Conservation (phyloP, 1,140 invertebrate genomes). For the Dryas iulia region DNA sequence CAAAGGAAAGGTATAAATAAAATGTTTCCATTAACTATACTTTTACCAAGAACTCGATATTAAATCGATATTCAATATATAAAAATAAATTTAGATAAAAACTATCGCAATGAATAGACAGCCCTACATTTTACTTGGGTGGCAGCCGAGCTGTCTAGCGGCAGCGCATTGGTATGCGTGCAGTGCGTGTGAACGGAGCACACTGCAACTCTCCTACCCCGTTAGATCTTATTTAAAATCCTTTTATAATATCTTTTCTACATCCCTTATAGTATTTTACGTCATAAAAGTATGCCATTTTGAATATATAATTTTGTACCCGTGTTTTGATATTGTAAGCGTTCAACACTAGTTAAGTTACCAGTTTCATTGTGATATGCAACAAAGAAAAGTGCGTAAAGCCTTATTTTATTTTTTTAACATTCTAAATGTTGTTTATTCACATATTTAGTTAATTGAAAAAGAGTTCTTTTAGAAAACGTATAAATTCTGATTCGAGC, state of each 20-base stretch:
- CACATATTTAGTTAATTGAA: no score
- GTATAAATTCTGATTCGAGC: no score
- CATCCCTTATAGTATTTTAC: neutral
- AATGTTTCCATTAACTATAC: no score
- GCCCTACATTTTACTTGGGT: constrained; percentile 43
- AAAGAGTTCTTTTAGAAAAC: no score
- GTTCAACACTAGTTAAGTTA: neutral
- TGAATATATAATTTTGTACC: neutral
- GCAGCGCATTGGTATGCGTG: constrained; percentile 15
- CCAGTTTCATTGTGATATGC: no score
- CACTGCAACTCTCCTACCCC: neutral
- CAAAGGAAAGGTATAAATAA: no score
- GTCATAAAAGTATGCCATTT: neutral
- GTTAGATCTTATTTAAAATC: neutral
- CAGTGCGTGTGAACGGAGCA: constrained; percentile 18
- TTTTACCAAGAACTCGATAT: no score
- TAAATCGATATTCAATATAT: no score
- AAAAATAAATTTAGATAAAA: no score
- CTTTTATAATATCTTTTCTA: neutral
- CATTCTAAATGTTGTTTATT: no score
- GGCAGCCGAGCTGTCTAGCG: constrained; percentile 61
- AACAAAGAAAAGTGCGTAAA: neutral
- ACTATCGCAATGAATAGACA: no score
- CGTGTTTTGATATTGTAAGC: neutral
- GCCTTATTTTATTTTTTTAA: neutral